phyloP scores from a whole-genome alignment of 2,113 vertebrate species.

The Raja brachyura region DNA sequence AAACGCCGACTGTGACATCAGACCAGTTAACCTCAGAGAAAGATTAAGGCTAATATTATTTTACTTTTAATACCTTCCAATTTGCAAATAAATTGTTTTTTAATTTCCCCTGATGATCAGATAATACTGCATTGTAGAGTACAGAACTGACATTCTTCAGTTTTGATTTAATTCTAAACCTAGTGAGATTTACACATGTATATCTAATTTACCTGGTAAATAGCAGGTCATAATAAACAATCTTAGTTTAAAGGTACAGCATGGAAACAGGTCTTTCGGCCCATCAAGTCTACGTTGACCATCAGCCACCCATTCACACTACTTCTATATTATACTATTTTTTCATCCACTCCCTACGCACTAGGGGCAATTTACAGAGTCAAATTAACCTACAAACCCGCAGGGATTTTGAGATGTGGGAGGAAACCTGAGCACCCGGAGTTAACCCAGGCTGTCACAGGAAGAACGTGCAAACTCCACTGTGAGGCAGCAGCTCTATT shows the following conservation, averaged over 20 bases:
- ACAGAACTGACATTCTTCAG: neutral
- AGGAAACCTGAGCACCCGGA: too few relatives aligned
- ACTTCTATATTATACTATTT: too few relatives aligned
- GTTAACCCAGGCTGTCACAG: too few relatives aligned
- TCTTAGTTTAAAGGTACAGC: neutral
- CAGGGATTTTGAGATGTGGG: too few relatives aligned
- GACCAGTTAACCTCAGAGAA: neutral
- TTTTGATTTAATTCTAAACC: neutral
- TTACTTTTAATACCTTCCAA: neutral
- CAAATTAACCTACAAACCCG: too few relatives aligned
- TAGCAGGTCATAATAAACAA: too few relatives aligned
- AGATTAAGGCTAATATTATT: neutral
- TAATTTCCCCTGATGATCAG: neutral
- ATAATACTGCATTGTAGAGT: neutral
- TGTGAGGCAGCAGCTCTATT: too few relatives aligned
- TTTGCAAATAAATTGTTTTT: neutral
- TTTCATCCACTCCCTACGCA: too few relatives aligned
- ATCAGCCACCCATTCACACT: too few relatives aligned
- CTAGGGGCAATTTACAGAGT: too few relatives aligned
- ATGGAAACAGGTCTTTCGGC: neutral
- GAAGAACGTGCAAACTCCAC: too few relatives aligned
- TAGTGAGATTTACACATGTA: neutral
- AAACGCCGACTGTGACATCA: neutral
- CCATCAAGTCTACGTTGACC: neutral
- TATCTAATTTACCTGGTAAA: too few relatives aligned